phyloP scores from a whole-genome alignment of 2,113 vertebrate species.

The Rostratula benghalensis region DNA sequence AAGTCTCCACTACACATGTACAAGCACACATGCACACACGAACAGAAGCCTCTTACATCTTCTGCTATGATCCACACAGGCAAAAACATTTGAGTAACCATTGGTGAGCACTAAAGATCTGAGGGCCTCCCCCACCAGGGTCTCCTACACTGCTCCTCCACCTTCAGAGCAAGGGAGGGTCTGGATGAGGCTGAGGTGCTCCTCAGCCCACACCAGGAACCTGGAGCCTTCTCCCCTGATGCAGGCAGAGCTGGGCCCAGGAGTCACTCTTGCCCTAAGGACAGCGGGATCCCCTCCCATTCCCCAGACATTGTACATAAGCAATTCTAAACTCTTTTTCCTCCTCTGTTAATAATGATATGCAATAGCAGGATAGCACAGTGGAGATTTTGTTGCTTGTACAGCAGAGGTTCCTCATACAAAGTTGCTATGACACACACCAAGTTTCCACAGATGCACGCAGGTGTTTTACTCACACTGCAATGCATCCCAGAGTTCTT shows the following conservation, averaged over 20 bases:
- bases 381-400: neutral
- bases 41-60: neutral
- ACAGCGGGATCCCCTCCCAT: neutral
- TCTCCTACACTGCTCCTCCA: neutral
- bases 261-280: neutral
- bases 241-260: neutral
- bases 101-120: neutral
- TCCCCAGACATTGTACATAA: neutral
- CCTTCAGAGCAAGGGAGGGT: neutral
- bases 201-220: neutral
- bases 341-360: neutral
- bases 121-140: neutral
- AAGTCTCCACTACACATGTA: neutral
- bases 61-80: neutral
- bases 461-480: neutral
- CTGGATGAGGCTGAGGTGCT: neutral
- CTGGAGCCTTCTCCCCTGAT: neutral
- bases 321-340: neutral
- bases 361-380: neutral
- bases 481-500: neutral
- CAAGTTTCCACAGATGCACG: accelerated
- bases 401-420: neutral
- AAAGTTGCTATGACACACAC: neutral
- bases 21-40: neutral
- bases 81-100: neutral